Conservation (phyloP, 2,888 invertebrate species). For the Tubulanus polymorphus region DNA sequence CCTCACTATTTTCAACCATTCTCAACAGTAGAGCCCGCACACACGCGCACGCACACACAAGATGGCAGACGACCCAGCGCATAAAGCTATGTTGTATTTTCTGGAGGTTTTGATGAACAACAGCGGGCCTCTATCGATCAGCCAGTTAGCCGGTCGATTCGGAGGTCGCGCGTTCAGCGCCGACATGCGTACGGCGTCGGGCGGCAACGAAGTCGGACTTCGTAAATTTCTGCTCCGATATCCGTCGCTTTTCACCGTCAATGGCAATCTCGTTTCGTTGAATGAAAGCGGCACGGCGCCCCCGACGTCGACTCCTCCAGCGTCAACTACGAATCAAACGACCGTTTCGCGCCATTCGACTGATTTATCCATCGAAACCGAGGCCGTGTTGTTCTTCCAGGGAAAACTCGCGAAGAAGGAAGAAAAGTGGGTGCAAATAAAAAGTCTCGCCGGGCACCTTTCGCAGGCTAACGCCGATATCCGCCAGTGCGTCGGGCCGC, state of each 20-base stretch:
- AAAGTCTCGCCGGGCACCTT: constrained; percentile 91
- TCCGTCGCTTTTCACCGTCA: constrained; percentile 91
- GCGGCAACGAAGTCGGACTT: constrained; percentile 89
- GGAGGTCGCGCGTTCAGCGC: constrained; percentile 98
- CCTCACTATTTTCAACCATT: no score
- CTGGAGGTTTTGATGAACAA: constrained; percentile 97
- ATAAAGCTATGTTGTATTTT: constrained; percentile 79
- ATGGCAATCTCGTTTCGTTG: constrained; percentile 58
- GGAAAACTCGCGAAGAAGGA: constrained; percentile 91
- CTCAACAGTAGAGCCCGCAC: no score
- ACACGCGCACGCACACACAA: no score
- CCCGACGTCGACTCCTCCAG: constrained; percentile 19
- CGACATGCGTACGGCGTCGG: constrained; percentile 73
- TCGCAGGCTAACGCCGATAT: constrained; percentile 96
- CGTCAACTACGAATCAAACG: constrained; percentile 47
- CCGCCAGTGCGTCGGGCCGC: constrained; percentile 58
- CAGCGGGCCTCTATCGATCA: constrained; percentile 83
- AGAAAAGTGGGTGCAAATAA: constrained; percentile 93
- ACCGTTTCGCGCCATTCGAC: constrained; percentile 29
- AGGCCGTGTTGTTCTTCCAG: constrained; percentile 96
- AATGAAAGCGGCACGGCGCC: constrained; percentile 29
- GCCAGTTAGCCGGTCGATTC: constrained; percentile 98
- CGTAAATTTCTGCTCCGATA: constrained; percentile 95
- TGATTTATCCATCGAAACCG: constrained; percentile 65
- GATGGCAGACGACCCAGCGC: constrained; percentile 53